Base-by-base conservation (phyloP, 2,888 invertebrate genomes). In the Dryocosmus kuriphilus region DNA sequence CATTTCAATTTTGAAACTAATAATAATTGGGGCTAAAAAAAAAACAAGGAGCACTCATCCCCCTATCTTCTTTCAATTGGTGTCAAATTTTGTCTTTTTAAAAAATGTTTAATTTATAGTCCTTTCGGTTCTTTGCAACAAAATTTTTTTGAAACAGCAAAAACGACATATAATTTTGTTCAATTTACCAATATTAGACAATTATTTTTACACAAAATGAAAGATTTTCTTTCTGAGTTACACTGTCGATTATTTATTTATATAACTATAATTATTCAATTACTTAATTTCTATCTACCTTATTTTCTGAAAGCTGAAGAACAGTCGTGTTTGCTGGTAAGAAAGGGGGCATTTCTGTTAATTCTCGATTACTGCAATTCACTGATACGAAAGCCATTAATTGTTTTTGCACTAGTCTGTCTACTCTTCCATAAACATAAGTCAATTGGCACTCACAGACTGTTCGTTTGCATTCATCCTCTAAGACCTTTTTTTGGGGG, bases 321-420 rank as follows among this genome's bases (percentile, higher is more conserved):
- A 94, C 94, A 27, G 95, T 95, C 11, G 96, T 95, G 85, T 94
- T 94, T 0, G 93, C 92, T 0, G 96, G 96, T 30, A 96, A 90
- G 6, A 92, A 92, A 16, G 90, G 84, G 0, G 96, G 96, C 76
- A 96, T 93, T 62, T 92, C 91, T 1, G 90, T 92, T 63, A 96
- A 90, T 51, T 92, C 92, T 74, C 93, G 92, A 61, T 92, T 85
- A 16, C 94, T 93, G 88, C 96, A 96, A 90, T 96, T 94, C 51
- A 95, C 95, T 2, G 94, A 94, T 74, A 95, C 94, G 78, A 96
- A 93, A 0, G 95, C 95, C 82, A 94, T 93, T 71, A 94, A 89
- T 78, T 88, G 88, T n/a, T 81, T 86, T 77, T 86, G 86, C 63
- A 79, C 84, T 79, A 88, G 82, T 76, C 85, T 24, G 85, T 57